Evolutionary conservation across 1,140 invertebrate genomes (phyloP), one percentile per base, ranked within the genome.

Genomic region (Cherax quadricarinatus): DNA sequence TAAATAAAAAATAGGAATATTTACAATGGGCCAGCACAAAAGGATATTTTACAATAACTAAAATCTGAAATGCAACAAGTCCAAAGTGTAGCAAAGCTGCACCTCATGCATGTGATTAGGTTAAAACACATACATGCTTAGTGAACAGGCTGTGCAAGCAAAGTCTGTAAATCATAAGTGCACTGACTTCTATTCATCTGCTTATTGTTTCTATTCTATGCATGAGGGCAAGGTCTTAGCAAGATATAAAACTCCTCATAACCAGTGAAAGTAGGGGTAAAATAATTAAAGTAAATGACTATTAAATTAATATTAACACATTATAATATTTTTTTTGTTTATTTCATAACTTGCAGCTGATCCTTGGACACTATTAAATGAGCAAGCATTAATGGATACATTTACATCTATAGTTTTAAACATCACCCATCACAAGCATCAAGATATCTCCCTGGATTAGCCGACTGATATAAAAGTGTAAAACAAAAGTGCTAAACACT

Each of bases 111-210:
- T 91, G 90, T 91, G 90, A 91, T 82, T 66, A 60, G 82, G 90
- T 91, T 86, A 91, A 91, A 84, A 91, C 84, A 91, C 90, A 91
- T 91, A 86, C 90, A 91, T 91, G 90, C 90, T 86, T 87, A 80
- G 90, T 91, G 90, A 78, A 62, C 90, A 91, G 90, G 90, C 90
- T 91, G 78, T 66, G 90, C 90, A 91, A 86, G 90, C 90, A 90
- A 53, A 75, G 48, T 57, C n/a, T 6, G 21, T 30, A 24, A 66
- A 16, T 66, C 14, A 6, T 75, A 24, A 75, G 70, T 75, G n/a
- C 24, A 6, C 24, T 75, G 70, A 75, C 6, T 24, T 24, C 70
- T 75, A 75, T 21, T 75, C 16, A 75, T 75, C 70, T 30, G 70
- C 9, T 75, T 30, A 75, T 75, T n/a, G 21, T 75, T 75, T 75